Evolutionary conservation across 1,140 invertebrate species (phyloP).

Genomic region (Tetraneura akinire): DNA sequence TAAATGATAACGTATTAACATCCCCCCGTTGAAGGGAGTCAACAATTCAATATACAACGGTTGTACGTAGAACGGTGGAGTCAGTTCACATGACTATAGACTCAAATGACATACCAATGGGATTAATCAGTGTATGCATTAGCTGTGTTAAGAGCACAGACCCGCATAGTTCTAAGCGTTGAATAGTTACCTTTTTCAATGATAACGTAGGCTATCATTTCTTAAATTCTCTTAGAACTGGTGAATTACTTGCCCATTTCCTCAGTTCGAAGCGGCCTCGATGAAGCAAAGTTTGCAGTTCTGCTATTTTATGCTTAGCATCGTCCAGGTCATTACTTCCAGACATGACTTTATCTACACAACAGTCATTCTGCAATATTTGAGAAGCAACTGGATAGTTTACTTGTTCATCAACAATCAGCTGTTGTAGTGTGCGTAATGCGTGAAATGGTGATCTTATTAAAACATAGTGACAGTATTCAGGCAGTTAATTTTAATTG

Average conservation of each 20-base stretch:
- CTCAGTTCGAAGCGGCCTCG: constrained; percentile 55
- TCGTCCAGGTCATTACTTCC: constrained; percentile 52
- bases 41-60: too few species aligned
- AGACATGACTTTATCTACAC: constrained; percentile 54
- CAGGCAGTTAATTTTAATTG: constrained; percentile 56
- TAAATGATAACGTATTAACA: too few species aligned
- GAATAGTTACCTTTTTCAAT: constrained; percentile 56
- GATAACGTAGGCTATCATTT: constrained; percentile 53
- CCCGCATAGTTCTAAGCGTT: constrained; percentile 57
- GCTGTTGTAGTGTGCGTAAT: not conserved
- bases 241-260: constrained; percentile 53
- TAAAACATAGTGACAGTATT: constrained; percentile 56
- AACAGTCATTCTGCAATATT: constrained; percentile 55
- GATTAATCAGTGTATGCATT: constrained; percentile 52
- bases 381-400: not conserved
- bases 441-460: constrained; percentile 8
- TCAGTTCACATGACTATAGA: constrained; percentile 52
- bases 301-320: constrained; percentile 50
- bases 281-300: constrained; percentile 53
- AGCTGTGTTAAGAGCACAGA: constrained; percentile 56
- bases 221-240: not conserved
- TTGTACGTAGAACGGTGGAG: too few species aligned
- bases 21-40: too few species aligned
- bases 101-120: not conserved
- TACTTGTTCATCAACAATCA: not conserved